phyloP scores from a whole-genome alignment of 2,113 vertebrate species.

The Nannobrachium achirus region DNA sequence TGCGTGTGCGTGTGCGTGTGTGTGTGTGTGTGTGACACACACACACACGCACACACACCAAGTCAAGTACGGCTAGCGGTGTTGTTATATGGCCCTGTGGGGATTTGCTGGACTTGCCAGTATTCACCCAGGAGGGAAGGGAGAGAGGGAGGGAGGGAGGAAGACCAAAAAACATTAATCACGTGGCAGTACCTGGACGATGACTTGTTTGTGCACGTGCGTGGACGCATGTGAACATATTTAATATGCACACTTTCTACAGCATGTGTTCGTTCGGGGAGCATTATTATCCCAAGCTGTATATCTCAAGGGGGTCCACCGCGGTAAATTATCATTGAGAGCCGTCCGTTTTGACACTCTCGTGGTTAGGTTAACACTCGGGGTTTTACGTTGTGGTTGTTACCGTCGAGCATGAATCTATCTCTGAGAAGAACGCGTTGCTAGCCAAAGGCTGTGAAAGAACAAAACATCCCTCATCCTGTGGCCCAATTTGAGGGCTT shows the following conservation, averaged over 20 bases:
- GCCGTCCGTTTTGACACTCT: background rate
- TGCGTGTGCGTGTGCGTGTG: too few species aligned
- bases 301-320: background rate
- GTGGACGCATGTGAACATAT: too few species aligned
- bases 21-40: too few species aligned
- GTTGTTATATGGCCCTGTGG: constrained; percentile 31
- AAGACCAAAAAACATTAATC: too few species aligned
- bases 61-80: background rate
- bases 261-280: background rate
- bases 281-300: too few species aligned
- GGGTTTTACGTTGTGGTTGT: too few species aligned
- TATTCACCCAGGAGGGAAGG: constrained; percentile 12
- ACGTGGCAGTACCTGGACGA: too few species aligned
- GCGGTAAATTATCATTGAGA: background rate
- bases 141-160: background rate
- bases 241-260: background rate
- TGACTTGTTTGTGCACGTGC: too few species aligned
- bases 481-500: background rate
- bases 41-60: constrained; percentile 13
- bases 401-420: too few species aligned
- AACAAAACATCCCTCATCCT: constrained; percentile 11
- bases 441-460: background rate
- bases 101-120: constrained; percentile 34
- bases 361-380: too few species aligned
- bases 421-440: too few species aligned